Percentiles rank a stretch among this genome's conserved stretches.
phyloP scores from a whole-genome alignment of 2,888 invertebrate genomes.

The Creontiades dilutus region DNA sequence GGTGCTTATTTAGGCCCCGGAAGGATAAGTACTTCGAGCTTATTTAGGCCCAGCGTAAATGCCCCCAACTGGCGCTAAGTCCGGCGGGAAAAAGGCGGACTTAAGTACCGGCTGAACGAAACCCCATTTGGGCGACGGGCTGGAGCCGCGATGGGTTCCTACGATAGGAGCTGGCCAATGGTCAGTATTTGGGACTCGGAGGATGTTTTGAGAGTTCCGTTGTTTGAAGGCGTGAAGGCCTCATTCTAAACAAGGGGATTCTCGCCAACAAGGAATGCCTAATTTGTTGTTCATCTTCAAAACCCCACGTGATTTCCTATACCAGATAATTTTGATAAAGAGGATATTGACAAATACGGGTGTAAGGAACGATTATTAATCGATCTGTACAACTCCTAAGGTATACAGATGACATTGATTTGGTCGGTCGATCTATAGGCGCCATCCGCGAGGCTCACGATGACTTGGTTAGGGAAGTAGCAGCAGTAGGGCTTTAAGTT shows the following conservation, averaged over 20 bases:
- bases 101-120: slow-evolving; percentile 7
- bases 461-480: too few species aligned
- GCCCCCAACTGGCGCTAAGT: slow-evolving; percentile 25
- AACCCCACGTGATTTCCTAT: too few species aligned
- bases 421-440: neutral
- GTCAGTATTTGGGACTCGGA: neutral
- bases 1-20: slow-evolving; percentile 24
- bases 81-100: neutral
- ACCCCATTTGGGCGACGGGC: neutral
- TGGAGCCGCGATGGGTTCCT: too few species aligned
- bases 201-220: neutral
- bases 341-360: neutral
- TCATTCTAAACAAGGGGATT: neutral
- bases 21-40: slow-evolving; percentile 13
- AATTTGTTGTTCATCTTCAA: neutral
- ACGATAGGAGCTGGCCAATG: neutral
- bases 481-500: too few species aligned
- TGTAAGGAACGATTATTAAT: neutral
- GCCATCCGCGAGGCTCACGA: too few species aligned
- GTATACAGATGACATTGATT: neutral
- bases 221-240: neutral
- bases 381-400: neutral
- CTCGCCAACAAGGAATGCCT: neutral
- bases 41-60: slow-evolving; percentile 13
- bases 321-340: too few species aligned